phyloP scores from a whole-genome alignment of 1,140 invertebrate species.

The Drosophila nebulosa region DNA sequence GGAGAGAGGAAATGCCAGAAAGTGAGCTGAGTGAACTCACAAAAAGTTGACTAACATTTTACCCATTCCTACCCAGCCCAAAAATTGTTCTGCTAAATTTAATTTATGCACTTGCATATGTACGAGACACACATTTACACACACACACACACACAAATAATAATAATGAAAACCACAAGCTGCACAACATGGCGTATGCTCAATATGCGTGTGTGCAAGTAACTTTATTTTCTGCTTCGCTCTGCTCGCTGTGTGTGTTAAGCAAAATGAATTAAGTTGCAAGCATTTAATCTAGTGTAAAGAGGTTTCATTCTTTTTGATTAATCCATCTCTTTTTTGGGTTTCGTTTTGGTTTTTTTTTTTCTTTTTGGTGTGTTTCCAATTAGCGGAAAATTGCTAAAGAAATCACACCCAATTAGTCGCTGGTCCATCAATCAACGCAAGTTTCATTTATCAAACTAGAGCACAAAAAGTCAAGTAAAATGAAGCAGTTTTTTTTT shows the following conservation, averaged over 20 bases:
- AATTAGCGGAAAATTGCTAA: constrained; percentile 15
- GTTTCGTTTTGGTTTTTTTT: neutral
- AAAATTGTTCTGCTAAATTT: constrained; percentile 48
- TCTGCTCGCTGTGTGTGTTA: neutral
- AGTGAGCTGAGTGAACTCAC: neutral
- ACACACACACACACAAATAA: constrained; percentile 18
- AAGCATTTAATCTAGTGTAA: constrained; percentile 7
- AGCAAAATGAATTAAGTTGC: neutral
- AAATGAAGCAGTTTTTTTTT: neutral
- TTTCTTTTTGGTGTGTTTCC: neutral
- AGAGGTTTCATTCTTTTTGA: neutral
- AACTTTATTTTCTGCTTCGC: neutral
- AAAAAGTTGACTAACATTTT: constrained; percentile 26
- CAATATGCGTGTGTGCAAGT: constrained; percentile 17
- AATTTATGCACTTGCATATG: constrained; percentile 54
- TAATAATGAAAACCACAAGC: constrained; percentile 40
- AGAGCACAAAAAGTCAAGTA: constrained; percentile 14
- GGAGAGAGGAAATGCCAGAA: neutral
- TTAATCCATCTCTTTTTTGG: neutral
- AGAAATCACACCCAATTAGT: constrained; percentile 6
- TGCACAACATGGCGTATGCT: constrained; percentile 44
- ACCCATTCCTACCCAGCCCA: constrained; percentile 2
- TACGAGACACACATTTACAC: neutral
- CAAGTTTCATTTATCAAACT: constrained; percentile 29
- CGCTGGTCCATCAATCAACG: constrained; percentile 26